Conservation (phyloP, 2,888 invertebrate species). For the Eupithecia exiguata region DNA sequence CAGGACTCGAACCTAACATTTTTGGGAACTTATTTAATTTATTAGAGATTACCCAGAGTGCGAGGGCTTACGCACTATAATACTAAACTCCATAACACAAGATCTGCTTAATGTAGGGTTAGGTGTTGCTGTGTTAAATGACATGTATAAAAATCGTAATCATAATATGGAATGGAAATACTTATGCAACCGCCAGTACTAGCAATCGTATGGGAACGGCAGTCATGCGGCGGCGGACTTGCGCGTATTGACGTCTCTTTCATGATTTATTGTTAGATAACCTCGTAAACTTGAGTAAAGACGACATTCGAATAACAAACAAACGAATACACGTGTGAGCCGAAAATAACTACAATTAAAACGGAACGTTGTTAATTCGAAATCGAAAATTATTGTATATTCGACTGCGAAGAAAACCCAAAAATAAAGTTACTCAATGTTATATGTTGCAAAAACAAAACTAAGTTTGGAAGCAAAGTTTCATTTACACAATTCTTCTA, state of each 20-base stretch:
- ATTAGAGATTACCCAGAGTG: no score
- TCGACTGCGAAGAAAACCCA: not conserved
- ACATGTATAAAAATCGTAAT: no score
- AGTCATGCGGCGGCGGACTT: slow-evolving; percentile 42
- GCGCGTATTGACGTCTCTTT: slow-evolving; percentile 40
- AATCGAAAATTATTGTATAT: not conserved
- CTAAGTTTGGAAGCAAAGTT: not conserved
- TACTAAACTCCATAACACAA: no score
- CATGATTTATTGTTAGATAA: slow-evolving; percentile 45
- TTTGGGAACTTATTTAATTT: no score
- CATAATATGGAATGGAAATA: not conserved
- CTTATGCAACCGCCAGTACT: slow-evolving; percentile 30
- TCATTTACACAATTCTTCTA: slow-evolving; percentile 25
- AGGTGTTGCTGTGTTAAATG: not conserved
- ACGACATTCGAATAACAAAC: slow-evolving; percentile 3
- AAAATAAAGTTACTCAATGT: not conserved
- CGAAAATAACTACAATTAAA: not conserved
- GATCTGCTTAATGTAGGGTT: not conserved
- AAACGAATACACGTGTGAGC: not conserved
- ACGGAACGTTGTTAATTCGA: not conserved
- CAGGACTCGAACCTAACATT: no score
- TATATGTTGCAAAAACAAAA: not conserved
- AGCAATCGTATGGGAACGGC: slow-evolving; percentile 46
- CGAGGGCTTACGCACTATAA: no score
- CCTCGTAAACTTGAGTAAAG: slow-evolving; percentile 4